Percentiles rank a stretch among this genome's conserved stretches.
Evolutionary conservation across 2,113 vertebrate genomes (phyloP).

Genomic region (Callopanchax toddi): DNA sequence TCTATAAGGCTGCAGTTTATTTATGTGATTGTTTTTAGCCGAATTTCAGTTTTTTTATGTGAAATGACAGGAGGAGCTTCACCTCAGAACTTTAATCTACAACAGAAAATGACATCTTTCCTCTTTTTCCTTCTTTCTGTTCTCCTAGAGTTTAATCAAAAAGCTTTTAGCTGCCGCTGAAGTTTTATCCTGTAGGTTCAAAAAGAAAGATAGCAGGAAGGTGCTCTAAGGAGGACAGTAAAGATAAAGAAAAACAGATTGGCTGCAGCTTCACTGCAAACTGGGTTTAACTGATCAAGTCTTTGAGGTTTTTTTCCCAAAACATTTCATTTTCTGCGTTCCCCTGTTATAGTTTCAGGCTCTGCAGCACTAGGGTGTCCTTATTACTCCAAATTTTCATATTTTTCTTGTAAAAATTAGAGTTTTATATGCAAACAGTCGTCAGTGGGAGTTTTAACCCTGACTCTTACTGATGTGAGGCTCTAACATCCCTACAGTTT

Average conservation of each 20-base stretch:
- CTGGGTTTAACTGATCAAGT: too few species aligned
- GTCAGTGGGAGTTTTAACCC: background rate
- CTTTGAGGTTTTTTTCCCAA: too few species aligned
- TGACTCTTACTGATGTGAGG: background rate
- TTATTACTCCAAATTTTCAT: background rate
- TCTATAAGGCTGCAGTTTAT: too few species aligned
- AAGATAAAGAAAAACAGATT: too few species aligned
- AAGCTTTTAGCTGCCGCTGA: too few species aligned
- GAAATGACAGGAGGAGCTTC: constrained; percentile 12
- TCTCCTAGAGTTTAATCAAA: background rate
- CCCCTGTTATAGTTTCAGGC: too few species aligned
- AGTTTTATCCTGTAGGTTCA: background rate
- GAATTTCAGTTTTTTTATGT: constrained; percentile 25
- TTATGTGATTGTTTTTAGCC: background rate
- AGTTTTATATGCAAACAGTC: background rate
- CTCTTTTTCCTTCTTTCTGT: background rate
- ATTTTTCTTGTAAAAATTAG: background rate
- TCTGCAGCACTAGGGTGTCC: background rate
- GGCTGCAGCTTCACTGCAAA: too few species aligned
- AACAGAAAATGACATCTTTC: background rate
- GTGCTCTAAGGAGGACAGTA: too few species aligned
- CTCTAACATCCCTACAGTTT: constrained; percentile 1
- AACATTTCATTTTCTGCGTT: constrained; percentile 20
- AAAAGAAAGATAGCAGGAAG: too few species aligned
- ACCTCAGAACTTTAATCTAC: constrained; percentile 31